phyloP scores from a whole-genome alignment of 2,113 vertebrate species.

The Brachirus orientalis region DNA sequence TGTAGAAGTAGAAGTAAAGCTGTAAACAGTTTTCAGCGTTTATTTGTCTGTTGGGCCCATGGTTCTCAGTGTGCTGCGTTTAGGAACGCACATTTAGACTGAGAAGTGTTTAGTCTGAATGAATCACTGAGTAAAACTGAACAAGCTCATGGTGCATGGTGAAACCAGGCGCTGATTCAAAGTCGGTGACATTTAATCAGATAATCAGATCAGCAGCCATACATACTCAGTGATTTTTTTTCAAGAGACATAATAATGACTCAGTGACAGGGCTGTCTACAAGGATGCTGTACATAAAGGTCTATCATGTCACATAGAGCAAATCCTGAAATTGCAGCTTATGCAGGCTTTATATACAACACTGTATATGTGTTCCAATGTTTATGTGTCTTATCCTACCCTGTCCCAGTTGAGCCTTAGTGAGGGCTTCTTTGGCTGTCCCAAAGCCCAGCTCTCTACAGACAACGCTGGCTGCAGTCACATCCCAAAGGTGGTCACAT shows the following conservation, averaged over 20 bases:
- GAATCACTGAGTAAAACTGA: slow-evolving; percentile 19
- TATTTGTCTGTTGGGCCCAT: slow-evolving; percentile 56
- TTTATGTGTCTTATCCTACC: slow-evolving; percentile 79
- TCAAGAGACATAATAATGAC: not conserved
- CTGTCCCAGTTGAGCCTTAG: slow-evolving; percentile 91
- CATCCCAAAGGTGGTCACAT: slow-evolving; percentile 92
- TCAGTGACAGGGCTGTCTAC: slow-evolving; percentile 5
- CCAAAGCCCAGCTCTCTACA: slow-evolving; percentile 96
- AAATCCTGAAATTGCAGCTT: slow-evolving; percentile 24
- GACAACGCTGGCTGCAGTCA: slow-evolving; percentile 89
- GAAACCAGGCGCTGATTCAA: no score
- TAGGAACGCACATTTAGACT: slow-evolving; percentile 39
- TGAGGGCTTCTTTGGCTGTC: slow-evolving; percentile 88
- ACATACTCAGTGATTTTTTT: not conserved
- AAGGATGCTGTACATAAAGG: not conserved
- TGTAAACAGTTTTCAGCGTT: slow-evolving; percentile 63
- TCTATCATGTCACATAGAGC: slow-evolving; percentile 5
- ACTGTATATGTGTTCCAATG: not conserved
- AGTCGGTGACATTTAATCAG: not conserved
- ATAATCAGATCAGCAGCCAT: slow-evolving; percentile 1
- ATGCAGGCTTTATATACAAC: not conserved
- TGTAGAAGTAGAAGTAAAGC: slow-evolving; percentile 34
- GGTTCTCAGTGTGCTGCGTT: slow-evolving; percentile 26
- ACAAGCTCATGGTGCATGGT: slow-evolving; percentile 18
- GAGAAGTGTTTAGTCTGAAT: slow-evolving; percentile 70